Evolutionary conservation across 2,888 invertebrate species (phyloP).

Genomic region (Prenolepis imparis): DNA sequence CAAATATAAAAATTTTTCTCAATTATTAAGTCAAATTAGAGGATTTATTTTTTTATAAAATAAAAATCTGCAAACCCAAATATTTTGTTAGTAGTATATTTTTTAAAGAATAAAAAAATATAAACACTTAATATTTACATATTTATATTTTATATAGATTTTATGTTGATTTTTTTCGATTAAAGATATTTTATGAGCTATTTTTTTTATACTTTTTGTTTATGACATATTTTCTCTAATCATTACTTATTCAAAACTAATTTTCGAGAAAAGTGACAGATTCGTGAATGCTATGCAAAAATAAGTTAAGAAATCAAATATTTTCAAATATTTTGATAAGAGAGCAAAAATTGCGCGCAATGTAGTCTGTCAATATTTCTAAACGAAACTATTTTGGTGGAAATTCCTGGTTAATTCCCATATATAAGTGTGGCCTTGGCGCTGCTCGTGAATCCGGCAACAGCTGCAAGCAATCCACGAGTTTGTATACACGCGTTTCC

Average conservation of each 20-base stretch:
- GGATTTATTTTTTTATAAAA: background rate
- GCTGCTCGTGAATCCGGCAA: conserved; percentile 55
- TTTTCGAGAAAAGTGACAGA: background rate
- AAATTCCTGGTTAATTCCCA: conserved; percentile 10
- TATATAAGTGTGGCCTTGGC: conserved; percentile 35
- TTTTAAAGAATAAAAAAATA: background rate
- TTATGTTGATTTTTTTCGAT: background rate
- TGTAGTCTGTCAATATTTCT: background rate
- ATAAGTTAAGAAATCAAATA: background rate
- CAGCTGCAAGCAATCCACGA: conserved; percentile 66
- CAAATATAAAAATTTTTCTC: background rate
- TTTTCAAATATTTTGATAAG: background rate
- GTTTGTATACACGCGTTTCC: conserved; percentile 48
- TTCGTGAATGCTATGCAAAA: background rate
- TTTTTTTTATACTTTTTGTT: background rate
- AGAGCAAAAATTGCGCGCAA: background rate
- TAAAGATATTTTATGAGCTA: background rate
- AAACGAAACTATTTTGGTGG: background rate
- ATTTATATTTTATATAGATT: background rate
- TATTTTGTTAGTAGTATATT: background rate
- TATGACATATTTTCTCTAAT: background rate
- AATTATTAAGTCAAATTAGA: background rate
- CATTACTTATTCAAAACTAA: background rate
- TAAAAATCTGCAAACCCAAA: background rate
- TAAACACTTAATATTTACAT: background rate